Percentiles rank a stretch among this genome's conserved stretches.
Evolutionary conservation across 2,888 invertebrate genomes (phyloP).

Genomic region (Lepidocyrtoides sp.): DNA sequence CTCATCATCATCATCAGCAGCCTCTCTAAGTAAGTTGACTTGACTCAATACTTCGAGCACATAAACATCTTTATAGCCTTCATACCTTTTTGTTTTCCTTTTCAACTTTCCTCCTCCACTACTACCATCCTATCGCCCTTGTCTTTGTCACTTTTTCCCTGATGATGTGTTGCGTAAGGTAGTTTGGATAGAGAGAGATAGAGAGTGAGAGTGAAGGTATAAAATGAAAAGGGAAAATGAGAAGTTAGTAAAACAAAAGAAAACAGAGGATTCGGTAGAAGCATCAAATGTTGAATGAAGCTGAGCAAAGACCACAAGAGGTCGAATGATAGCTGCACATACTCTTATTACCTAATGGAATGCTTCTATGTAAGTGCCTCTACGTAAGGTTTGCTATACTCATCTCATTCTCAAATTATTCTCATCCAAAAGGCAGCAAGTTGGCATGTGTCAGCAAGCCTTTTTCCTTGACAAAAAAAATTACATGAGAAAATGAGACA

Average conservation of each 20-base stretch:
- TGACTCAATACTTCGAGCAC: constrained; percentile 1
- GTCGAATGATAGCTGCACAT: not conserved
- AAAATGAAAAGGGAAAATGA: constrained; percentile 16
- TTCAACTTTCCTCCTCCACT: not conserved
- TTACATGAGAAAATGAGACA: not conserved
- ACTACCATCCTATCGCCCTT: too few relatives aligned
- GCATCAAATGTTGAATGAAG: not conserved
- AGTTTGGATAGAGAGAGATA: not conserved
- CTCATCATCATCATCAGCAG: not conserved
- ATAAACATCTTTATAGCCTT: not conserved
- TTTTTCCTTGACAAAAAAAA: constrained; percentile 28
- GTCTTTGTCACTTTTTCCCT: constrained; percentile 27
- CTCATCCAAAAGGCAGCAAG: not conserved
- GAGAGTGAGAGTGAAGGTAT: not conserved
- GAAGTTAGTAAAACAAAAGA: not conserved
- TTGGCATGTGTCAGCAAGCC: constrained; percentile 13
- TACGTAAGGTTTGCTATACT: not conserved
- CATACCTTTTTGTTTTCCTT: constrained; percentile 2
- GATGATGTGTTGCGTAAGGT: constrained; percentile 25
- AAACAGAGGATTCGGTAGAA: not conserved
- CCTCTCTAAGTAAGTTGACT: not conserved
- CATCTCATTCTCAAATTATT: constrained; percentile 50
- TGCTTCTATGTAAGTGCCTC: not conserved
- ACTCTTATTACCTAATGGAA: not conserved
- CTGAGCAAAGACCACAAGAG: not conserved